Percentiles rank a stretch among this genome's conserved stretches.
Conservation (phyloP, 2,888 invertebrate genomes). For the Acanthosoma haemorrhoidale region DNA sequence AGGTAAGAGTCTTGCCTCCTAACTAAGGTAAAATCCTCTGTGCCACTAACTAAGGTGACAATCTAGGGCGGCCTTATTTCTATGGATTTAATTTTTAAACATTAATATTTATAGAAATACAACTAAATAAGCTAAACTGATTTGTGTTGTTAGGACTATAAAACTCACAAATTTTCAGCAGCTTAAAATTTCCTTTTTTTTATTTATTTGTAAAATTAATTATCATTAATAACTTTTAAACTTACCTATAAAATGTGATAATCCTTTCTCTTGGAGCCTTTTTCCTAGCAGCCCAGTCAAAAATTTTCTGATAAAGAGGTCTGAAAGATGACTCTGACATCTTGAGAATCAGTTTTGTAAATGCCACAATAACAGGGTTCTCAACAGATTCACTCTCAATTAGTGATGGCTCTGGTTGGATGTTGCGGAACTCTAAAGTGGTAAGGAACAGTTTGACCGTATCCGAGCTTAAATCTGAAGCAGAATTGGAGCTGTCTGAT, state of each 20-base stretch:
- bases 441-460: conserved; percentile 59
- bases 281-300: conserved; percentile 75
- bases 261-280: conserved; percentile 58
- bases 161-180: too few species aligned
- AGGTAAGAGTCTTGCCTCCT: too few species aligned
- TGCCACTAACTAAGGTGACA: too few species aligned
- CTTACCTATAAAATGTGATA: conserved; percentile 74
- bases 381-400: conserved; percentile 60
- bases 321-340: conserved; percentile 83
- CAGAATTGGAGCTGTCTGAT: conserved; percentile 60
- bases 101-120: too few species aligned
- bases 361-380: conserved; percentile 65
- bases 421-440: conserved; percentile 30
- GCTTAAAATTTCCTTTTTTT: too few species aligned
- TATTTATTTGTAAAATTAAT: too few species aligned
- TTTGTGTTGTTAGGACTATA: too few species aligned
- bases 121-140: too few species aligned
- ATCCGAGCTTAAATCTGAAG: conserved; percentile 37
- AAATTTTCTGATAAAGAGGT: conserved; percentile 79
- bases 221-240: too few species aligned
- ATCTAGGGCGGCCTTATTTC: too few species aligned
- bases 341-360: conserved; percentile 77
- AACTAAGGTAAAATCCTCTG: too few species aligned
- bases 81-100: too few species aligned
- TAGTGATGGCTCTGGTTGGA: conserved; percentile 24